Base-by-base conservation (phyloP, 2,888 invertebrate species). In the Drosophila prolongata region DNA sequence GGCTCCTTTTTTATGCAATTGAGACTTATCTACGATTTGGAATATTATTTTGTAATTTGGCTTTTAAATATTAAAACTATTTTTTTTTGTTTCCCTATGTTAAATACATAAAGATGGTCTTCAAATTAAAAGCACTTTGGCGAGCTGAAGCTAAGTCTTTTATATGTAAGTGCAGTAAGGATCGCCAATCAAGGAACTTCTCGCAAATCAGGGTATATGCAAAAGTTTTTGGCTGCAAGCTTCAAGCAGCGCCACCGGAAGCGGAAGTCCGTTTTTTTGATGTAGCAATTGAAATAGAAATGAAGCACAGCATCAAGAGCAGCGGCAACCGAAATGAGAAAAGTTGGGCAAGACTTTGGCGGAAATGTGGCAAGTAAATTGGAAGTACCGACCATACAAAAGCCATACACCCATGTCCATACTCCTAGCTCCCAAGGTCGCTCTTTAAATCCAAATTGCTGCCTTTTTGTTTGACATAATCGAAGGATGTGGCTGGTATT, bases 391-490 rank as follows among this genome's bases (percentile, higher is more conserved):
- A 57, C 73, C 13, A 50, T 50, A 62, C 40, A 52, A 61, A 35
- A 46, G 52, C 57, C 47, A 68, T 44, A 64, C 38, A 57, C 14
- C 43, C 16, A 52, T 46, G 44, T 38, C 35, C 44, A 16, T 1
- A 10, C 38, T 37, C 44, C 19, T 68, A 79, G 79, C 38, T 37
- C 44, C 19, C 70, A 79, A 85, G 88, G 88, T 81, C 88, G 79
- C 77, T 64, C 70, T 87, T 81, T 70, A 85, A 82, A 79, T 77
- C 79, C 70, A 75, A 81, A 87, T 87, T 81, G 66, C 68, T 87
- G 87, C 66, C 78, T 79, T 77, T 82, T 86, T 83, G 84, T 78
- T 74, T 80, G 78, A 76, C 87, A 81, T 78, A 78, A 84, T 87
- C 68, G 84, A 70, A 72, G 75, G 80, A 80, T 80, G 58, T 60